A percentile compares a stretch with the other conserved stretches of the same genome.
These are phyloP conservation scores for Phalacrocorax brasilianus DNA, from an alignment of 2,113 vertebrate genomes.

Conservation along the genomic window DNA sequence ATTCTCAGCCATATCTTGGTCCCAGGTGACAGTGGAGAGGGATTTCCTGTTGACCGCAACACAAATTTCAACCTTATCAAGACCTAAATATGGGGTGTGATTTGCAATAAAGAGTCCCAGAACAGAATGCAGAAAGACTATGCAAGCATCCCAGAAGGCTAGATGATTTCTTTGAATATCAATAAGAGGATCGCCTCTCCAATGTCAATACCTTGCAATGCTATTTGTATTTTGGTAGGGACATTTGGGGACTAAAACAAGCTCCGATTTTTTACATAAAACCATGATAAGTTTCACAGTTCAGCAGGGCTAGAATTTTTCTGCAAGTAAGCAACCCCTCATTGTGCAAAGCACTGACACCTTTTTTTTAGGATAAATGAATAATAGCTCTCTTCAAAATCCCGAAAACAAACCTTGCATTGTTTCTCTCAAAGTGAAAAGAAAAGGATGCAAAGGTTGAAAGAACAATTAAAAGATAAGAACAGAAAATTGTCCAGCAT, in stretches of 20 bases:
- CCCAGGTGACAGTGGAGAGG: background rate
- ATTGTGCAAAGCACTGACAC: background rate
- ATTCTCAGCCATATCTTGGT: background rate
- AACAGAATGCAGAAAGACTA: background rate
- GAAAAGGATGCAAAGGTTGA: background rate
- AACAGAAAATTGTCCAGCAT: background rate
- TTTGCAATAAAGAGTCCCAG: background rate
- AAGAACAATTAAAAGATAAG: conserved; percentile 43
- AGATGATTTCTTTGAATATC: background rate
- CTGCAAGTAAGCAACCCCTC: background rate
- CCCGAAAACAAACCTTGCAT: conserved; percentile 26
- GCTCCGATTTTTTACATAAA: background rate
- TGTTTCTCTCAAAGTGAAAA: conserved; percentile 12
- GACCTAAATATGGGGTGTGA: background rate
- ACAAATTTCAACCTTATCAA: background rate
- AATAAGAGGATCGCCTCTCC: fast-evolving
- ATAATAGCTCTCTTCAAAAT: background rate
- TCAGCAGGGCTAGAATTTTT: background rate
- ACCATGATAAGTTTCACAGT: background rate
- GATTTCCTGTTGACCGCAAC: background rate
- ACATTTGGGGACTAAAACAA: background rate
- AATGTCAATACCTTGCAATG: background rate
- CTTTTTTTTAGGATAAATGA: background rate
- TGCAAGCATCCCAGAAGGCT: background rate
- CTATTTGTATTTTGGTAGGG: background rate